Conservation (phyloP, 2,797 vertebrate species). For the Gymnothorax reevesii region DNA sequence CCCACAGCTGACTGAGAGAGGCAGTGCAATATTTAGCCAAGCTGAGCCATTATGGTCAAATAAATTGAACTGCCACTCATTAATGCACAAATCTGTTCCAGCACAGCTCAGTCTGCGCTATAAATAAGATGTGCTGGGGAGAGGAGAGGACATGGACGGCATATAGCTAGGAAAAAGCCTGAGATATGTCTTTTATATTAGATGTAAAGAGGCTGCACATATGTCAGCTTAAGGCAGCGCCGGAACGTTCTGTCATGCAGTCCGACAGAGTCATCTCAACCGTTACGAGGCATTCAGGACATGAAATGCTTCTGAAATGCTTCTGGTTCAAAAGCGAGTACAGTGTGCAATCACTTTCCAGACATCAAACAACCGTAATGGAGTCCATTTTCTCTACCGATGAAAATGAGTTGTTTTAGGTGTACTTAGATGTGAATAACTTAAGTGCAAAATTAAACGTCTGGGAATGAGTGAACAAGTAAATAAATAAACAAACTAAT, state of each 20-base stretch:
- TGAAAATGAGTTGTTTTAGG: background rate
- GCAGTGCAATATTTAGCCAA: background rate
- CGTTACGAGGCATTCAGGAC: conserved; percentile 5
- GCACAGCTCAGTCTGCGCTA: background rate
- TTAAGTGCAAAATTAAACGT: conserved; percentile 45
- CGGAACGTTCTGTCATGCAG: background rate
- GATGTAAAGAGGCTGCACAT: background rate
- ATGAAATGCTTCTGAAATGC: background rate
- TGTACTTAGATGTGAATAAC: conserved; percentile 43
- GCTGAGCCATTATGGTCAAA: conserved; percentile 25
- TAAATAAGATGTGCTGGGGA: conserved; percentile 8
- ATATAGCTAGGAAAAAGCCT: background rate
- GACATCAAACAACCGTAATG: conserved; percentile 22
- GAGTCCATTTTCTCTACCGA: background rate
- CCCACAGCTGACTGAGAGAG: background rate
- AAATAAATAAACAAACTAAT: conserved; percentile 42
- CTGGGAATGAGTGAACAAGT: background rate
- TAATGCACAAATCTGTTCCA: conserved; percentile 12
- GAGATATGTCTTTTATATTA: background rate
- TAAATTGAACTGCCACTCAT: conserved; percentile 13
- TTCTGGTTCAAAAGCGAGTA: conserved; percentile 3
- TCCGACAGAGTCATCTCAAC: conserved; percentile 2
- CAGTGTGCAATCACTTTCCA: background rate
- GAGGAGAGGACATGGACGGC: background rate
- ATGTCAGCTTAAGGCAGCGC: background rate